Evolutionary conservation across 2,113 vertebrate species (phyloP).

Genomic region (Cephalopterus ornatus): DNA sequence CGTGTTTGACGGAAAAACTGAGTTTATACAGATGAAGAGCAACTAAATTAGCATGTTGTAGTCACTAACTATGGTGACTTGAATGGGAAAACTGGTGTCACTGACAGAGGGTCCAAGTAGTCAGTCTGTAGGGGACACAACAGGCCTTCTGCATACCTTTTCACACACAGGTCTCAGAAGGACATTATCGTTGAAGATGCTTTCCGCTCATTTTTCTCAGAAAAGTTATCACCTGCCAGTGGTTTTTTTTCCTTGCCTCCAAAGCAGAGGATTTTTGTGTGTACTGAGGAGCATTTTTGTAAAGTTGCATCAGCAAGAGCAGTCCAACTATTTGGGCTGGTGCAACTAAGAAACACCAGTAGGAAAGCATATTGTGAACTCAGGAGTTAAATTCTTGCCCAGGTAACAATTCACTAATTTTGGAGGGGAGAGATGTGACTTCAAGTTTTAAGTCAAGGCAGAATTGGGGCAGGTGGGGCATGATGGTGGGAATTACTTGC

Average conservation of each 20-base stretch:
- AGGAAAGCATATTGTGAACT: background rate
- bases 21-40: background rate
- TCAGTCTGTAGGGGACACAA: background rate
- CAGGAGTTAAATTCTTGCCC: background rate
- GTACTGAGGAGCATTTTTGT: background rate
- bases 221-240: background rate
- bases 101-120: background rate
- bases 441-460: background rate
- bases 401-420: background rate
- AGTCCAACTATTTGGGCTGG: background rate
- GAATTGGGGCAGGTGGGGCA: background rate
- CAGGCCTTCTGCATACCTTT: background rate
- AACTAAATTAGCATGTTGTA: background rate
- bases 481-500: background rate
- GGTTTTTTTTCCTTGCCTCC: background rate
- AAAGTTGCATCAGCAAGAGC: background rate
- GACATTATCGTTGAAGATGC: background rate
- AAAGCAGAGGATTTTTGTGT: background rate
- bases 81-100: background rate
- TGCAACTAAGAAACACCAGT: background rate
- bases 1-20: conserved; percentile 15
- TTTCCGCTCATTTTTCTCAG: background rate
- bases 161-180: background rate
- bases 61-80: background rate
- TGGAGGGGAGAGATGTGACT: background rate